A percentile compares a stretch with the other conserved stretches of the same genome.
These are phyloP conservation scores for Sminthurides bifidus DNA, from an alignment of 1,140 invertebrate species.

Conservation along the genomic window DNA sequence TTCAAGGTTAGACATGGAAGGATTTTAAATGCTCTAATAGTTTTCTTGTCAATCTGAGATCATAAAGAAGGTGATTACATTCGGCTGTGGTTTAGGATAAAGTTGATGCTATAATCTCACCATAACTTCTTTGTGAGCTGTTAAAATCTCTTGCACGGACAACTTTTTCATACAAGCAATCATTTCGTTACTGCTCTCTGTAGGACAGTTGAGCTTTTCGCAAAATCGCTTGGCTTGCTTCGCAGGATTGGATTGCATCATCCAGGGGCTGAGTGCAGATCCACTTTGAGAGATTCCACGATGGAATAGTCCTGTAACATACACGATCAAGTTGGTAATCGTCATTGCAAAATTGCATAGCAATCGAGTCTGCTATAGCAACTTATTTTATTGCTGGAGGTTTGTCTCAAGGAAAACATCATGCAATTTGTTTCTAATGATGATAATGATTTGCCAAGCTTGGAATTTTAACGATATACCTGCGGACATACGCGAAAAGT, in stretches of 20 bases:
- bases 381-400: too few relatives aligned
- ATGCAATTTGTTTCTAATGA: too few relatives aligned
- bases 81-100: too few relatives aligned
- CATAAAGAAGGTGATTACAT: too few relatives aligned
- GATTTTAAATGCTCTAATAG: not conserved
- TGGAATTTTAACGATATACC: too few relatives aligned
- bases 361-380: too few relatives aligned
- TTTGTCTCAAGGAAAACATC: too few relatives aligned
- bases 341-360: too few relatives aligned
- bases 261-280: slow-evolving; percentile 63
- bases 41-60: not conserved
- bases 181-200: slow-evolving; percentile 20
- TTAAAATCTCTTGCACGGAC: slow-evolving; percentile 3
- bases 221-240: slow-evolving; percentile 48
- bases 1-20: not conserved
- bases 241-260: slow-evolving; percentile 48
- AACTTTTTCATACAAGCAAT: slow-evolving; percentile 22
- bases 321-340: too few relatives aligned
- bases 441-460: too few relatives aligned
- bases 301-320: slow-evolving; percentile 8
- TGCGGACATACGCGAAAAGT: too few relatives aligned
- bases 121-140: slow-evolving; percentile 10
- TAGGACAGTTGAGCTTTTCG: slow-evolving; percentile 39
- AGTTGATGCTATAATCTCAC: too few relatives aligned
- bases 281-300: slow-evolving; percentile 24